Base-by-base conservation (phyloP, 2,888 invertebrate species). In the Drosophila mercatorum region DNA sequence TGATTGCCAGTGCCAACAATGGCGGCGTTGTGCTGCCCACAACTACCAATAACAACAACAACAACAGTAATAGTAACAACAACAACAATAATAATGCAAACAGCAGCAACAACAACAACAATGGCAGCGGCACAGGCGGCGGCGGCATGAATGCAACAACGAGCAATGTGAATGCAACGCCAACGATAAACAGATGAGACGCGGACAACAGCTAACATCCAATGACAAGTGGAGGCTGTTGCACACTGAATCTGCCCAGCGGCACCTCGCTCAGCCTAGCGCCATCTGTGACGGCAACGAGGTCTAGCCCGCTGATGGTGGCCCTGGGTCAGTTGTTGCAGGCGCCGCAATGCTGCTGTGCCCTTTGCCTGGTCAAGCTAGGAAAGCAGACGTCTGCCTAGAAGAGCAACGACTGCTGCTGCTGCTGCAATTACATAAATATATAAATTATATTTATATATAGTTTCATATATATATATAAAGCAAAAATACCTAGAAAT, bases 151-250 rank as follows among this genome's bases (percentile, higher is more conserved):
- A 68, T 62, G 83, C 81, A 17, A 76, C 83, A n/a, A 80, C 78
- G n/a, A 73, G 75, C 77, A 67, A 72, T 55, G 75, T 71, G 38
- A 83, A 70, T 68, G 78, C 79, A 66, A 83, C 88, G 73, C 89
- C 91, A 69, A 92, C 92, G 67, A 92, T 92, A 88, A 93, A 93
- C 83, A 93, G 93, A 93, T 93, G 93, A 93, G 92, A 92, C 91
- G 89, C 90, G 92, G 91, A 87, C 75, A 60, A 38, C 63, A 92
- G 92, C 92, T 93, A 93, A 91, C 93, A 91, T 89, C 83, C 81
- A 80, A 81, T 81, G 72, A 79, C 85, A 83, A 78, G 81, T 57
- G 59, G 57, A 52, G 57, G 46, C 22, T 81, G 83, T 68, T 69
- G 77, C 61, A 71, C 71, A 60, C 78, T 82, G 26, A 81, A 70